Percentiles rank a stretch among this genome's conserved stretches.
Evolutionary conservation across 2,888 invertebrate genomes (phyloP).

Genomic region (Himalopsyche tibetana): DNA sequence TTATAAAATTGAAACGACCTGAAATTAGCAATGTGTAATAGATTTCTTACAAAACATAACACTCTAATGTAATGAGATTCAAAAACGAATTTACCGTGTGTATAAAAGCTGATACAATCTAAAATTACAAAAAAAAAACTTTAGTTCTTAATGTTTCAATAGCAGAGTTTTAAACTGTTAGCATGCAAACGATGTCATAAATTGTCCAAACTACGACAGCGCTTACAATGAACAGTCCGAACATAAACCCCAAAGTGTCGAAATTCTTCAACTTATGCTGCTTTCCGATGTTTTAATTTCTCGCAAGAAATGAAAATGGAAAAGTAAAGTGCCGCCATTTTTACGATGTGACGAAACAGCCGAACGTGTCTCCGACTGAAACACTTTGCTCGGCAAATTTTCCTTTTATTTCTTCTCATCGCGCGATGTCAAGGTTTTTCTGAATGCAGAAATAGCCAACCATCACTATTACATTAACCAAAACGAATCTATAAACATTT

Average conservation of each 20-base stretch:
- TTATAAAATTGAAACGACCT: too few relatives aligned
- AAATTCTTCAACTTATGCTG: slow-evolving; percentile 22
- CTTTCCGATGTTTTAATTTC: slow-evolving; percentile 48
- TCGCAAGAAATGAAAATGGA: slow-evolving; percentile 36
- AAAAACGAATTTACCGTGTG: too few relatives aligned
- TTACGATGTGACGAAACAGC: slow-evolving; percentile 62
- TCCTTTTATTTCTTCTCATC: slow-evolving; percentile 38
- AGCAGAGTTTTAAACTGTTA: background rate
- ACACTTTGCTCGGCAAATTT: slow-evolving; percentile 15
- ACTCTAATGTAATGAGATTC: too few relatives aligned
- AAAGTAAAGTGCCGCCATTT: slow-evolving; percentile 48
- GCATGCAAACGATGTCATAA: slow-evolving; percentile 28
- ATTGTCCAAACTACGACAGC: background rate
- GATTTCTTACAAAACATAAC: too few relatives aligned
- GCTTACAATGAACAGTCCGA: slow-evolving; percentile 9
- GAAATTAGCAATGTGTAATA: too few relatives aligned
- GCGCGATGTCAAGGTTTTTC: slow-evolving; percentile 25
- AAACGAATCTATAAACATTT: too few relatives aligned
- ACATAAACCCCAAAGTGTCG: slow-evolving; percentile 36
- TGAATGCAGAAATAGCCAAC: background rate
- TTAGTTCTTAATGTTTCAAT: background rate
- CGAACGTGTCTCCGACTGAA: slow-evolving; percentile 49
- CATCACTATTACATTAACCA: background rate
- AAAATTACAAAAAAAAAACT: too few relatives aligned
- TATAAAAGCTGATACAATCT: too few relatives aligned